Base-by-base conservation (phyloP, 1,140 invertebrate species). In the Procambarus virginalis region DNA sequence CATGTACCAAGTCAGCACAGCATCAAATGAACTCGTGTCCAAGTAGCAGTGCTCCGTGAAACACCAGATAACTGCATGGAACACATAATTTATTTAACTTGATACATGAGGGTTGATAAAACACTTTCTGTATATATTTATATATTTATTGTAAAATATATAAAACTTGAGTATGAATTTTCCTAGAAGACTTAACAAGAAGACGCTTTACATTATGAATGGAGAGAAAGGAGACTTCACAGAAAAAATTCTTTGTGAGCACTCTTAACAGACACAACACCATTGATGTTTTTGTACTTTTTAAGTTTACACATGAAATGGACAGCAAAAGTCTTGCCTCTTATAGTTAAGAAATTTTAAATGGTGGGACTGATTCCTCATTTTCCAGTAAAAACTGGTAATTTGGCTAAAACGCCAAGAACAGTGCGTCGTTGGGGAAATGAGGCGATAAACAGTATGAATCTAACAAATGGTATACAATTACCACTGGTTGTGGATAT, bases 101-200 rank as follows among this genome's bases (percentile, higher is more conserved):
- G 34, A 34, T 55, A 64, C 60, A 64, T 17, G 4, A 5, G 60
- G 60, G 60, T 17, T 17, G 17, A 17, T 64, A 20, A 64, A 64
- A 64, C 17, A 20, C 12, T 64, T 64, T 55, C 51, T 9, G 6
- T 9, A 58, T 58, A 64, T 5, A 64, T 64, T 64, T 64, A 14
- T 20, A 64, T 64, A 64, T 64, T 64, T 64, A 64, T 64, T 64
- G 60, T 64, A 64, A 64, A 64, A 64, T 64, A 64, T 64, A 64
- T 64, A 64, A 64, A 64, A 64, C 60, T 64, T 64, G 60, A 64
- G 60, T 17, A 64, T 64, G 60, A 64, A 64, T 64, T 64, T 17
- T 17, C 60, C 60, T 17, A 64, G 60, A 64, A 64, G 60, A 64
- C 60, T 55, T 64, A 17, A 64, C 17, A 64, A 64, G 60, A 64